These are phyloP conservation scores for Psettodes erumei DNA, from an alignment of 2,113 vertebrate species.

Conservation along the genomic window DNA sequence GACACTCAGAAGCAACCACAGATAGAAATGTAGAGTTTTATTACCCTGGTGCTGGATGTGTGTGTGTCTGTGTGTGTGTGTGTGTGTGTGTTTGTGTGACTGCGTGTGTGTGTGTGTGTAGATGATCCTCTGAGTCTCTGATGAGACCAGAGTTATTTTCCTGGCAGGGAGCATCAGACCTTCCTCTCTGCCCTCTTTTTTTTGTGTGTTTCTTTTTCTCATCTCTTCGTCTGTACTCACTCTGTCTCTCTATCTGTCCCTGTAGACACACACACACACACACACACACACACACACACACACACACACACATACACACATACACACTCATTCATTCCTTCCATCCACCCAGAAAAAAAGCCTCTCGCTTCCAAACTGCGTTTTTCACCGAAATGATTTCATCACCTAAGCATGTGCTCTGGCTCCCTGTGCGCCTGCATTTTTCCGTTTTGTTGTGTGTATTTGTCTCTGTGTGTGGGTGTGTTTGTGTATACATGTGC, in stretches of 20 bases:
- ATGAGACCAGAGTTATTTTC: slow-evolving; percentile 39
- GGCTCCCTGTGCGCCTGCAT: slow-evolving; percentile 7
- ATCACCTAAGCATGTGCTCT: slow-evolving; percentile 36
- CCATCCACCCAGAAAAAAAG: slow-evolving; percentile 15
- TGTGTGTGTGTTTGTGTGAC: neutral
- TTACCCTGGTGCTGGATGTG: neutral
- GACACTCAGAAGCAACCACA: neutral
- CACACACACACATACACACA: slow-evolving; percentile 6
- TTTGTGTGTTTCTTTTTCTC: slow-evolving; percentile 13
- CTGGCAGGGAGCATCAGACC: slow-evolving; percentile 24
- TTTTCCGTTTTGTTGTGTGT: slow-evolving; percentile 10
- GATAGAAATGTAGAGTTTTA: slow-evolving; percentile 7
- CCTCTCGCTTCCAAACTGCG: slow-evolving; percentile 13
- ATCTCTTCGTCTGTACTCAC: neutral
- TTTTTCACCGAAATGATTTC: slow-evolving; percentile 50
- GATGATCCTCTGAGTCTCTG: slow-evolving; percentile 28
- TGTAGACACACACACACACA: neutral
- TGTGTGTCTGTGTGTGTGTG: slow-evolving; percentile 2
- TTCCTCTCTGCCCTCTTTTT: neutral
- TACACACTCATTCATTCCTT: slow-evolving; percentile 2
- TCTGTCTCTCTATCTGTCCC: neutral
- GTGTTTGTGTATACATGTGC: slow-evolving; percentile 2
- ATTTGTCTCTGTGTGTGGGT: neutral
- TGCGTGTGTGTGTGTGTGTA: neutral
- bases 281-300: slow-evolving; percentile 2